A percentile compares a stretch with the other conserved stretches of the same genome.
These are phyloP conservation scores for Euschistus heros DNA, from an alignment of 1,140 invertebrate genomes.

Conservation along the genomic window DNA sequence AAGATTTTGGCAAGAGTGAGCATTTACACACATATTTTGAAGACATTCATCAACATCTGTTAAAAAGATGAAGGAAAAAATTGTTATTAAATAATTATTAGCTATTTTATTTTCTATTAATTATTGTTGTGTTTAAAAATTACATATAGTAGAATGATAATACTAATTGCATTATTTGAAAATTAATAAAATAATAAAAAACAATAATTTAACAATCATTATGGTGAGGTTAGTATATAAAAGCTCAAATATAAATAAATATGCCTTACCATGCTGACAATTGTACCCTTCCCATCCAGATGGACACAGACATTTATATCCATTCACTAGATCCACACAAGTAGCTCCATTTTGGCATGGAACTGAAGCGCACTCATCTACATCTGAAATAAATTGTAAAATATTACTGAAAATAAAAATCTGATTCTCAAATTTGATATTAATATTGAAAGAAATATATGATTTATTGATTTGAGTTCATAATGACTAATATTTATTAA, in stretches of 20 bases:
- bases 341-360: constrained; percentile 81
- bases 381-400: constrained; percentile 41
- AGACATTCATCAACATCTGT: constrained; percentile 56
- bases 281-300: constrained; percentile 68
- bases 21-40: constrained; percentile 64
- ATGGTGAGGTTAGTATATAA: no score
- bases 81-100: neutral
- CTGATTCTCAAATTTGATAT: neutral
- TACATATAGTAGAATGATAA: no score
- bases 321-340: constrained; percentile 63
- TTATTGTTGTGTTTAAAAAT: no score
- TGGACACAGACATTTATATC: constrained; percentile 66
- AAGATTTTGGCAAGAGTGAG: constrained; percentile 63
- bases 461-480: no score
- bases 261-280: constrained; percentile 55
- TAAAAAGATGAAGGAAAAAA: constrained; percentile 15
- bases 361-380: constrained; percentile 72
- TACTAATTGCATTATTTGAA: no score
- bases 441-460: neutral
- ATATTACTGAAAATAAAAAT: constrained; percentile 17
- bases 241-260: no score
- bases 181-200: no score
- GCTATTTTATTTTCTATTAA: no score
- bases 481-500: no score
- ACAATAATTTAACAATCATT: no score